phyloP scores from a whole-genome alignment of 2,888 invertebrate genomes.

The Lasioglossum figueresi region DNA sequence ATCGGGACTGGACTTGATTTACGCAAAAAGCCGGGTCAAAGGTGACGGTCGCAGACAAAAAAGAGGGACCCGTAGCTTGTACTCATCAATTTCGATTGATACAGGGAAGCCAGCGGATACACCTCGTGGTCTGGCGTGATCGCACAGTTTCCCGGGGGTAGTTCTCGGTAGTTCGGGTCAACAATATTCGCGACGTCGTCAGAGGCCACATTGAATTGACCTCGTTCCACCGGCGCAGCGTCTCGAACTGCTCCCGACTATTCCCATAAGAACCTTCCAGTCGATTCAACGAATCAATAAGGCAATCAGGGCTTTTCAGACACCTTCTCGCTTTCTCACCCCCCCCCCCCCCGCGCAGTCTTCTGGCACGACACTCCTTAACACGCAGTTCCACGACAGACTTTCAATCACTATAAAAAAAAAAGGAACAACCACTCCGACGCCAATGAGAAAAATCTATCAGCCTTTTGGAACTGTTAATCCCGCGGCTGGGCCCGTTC shows the following conservation, averaged over 20 bases:
- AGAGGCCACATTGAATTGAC: neutral
- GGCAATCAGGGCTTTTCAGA: conserved; percentile 12
- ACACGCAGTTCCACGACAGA: neutral
- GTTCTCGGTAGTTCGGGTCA: neutral
- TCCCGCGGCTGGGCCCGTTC: conserved; percentile 10
- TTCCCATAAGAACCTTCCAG: conserved; percentile 6
- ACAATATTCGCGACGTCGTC: conserved; percentile 1
- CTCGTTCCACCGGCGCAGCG: neutral
- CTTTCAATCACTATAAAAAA: conserved; percentile 17
- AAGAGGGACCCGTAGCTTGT: neutral
- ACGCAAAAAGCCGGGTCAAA: conserved; percentile 16
- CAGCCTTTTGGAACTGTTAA: conserved; percentile 23
- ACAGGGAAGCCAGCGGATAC: neutral
- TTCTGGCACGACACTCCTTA: neutral
- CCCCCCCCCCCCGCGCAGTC: neutral
- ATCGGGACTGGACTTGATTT: conserved; percentile 33
- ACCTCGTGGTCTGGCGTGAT: neutral
- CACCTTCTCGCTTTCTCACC: neutral
- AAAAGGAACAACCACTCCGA: conserved; percentile 15
- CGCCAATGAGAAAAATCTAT: conserved; percentile 34
- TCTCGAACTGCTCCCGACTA: neutral
- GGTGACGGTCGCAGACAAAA: neutral
- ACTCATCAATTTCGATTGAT: neutral
- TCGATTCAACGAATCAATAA: conserved; percentile 5
- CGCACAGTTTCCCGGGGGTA: neutral